phyloP scores from a whole-genome alignment of 2,113 vertebrate genomes.

The Tretioscincus oriximinensis region DNA sequence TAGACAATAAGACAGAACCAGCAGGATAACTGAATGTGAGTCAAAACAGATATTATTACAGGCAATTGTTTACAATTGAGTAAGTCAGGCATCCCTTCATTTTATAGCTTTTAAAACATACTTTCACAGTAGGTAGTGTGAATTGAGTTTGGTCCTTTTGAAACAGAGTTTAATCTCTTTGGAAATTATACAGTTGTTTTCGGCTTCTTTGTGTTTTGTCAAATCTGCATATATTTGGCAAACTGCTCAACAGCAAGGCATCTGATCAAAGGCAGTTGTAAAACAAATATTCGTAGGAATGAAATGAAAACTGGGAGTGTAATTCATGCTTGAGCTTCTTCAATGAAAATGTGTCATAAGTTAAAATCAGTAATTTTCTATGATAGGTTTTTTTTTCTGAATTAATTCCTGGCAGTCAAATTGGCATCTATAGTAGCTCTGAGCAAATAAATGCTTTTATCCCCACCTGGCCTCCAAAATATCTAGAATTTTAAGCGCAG shows the following conservation, averaged over 20 bases:
- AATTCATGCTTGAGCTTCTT: constrained; percentile 20
- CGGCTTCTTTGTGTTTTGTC: constrained; percentile 34
- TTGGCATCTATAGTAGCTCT: no score
- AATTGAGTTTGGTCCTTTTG: constrained; percentile 32
- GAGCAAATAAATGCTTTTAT: no score
- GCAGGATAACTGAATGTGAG: constrained; percentile 8
- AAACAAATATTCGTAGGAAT: constrained; percentile 21
- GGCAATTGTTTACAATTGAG: constrained; percentile 21
- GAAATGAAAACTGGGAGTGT: neutral
- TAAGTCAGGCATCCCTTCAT: constrained; percentile 27
- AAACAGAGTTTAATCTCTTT: constrained; percentile 29
- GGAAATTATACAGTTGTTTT: constrained; percentile 16
- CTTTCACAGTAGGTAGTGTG: constrained; percentile 14
- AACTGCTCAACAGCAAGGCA: constrained; percentile 4
- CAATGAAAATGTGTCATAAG: constrained; percentile 19
- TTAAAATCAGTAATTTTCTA: neutral
- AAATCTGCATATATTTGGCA: constrained; percentile 38
- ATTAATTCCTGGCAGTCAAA: no score
- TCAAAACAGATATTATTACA: constrained; percentile 17
- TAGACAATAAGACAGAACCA: constrained; percentile 26
- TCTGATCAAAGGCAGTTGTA: constrained; percentile 29
- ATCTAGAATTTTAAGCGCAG: no score
- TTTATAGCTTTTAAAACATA: constrained; percentile 14
- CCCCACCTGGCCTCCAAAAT: no score
- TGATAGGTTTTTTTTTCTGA: no score